Conservation (phyloP, 2,797 vertebrate species). For the Parambassis ranga region DNA sequence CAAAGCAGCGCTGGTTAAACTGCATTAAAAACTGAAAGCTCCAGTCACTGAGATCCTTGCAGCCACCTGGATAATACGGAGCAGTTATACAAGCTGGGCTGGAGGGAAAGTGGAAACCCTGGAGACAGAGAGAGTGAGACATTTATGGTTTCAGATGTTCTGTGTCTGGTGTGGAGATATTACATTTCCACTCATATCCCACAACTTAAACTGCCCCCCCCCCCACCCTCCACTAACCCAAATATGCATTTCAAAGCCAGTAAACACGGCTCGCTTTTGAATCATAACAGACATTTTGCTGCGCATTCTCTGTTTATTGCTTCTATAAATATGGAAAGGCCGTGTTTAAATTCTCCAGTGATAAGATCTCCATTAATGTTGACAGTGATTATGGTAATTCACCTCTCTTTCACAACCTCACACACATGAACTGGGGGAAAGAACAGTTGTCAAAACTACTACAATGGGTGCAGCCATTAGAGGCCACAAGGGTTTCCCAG, state of each 20-base stretch:
- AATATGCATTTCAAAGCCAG: conserved; percentile 71
- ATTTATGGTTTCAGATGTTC: conserved; percentile 80
- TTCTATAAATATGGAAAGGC: conserved; percentile 76
- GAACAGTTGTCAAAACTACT: conserved; percentile 62
- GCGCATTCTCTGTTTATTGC: conserved; percentile 65
- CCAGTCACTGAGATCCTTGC: background rate
- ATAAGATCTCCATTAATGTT: conserved; percentile 72
- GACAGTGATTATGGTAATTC: conserved; percentile 75
- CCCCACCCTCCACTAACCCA: conserved; percentile 69
- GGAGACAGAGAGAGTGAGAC: conserved; percentile 78
- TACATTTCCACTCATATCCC: conserved; percentile 69
- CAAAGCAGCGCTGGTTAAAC: too few relatives aligned
- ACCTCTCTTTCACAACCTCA: conserved; percentile 10
- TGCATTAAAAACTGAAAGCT: too few relatives aligned
- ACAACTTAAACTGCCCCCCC: conserved; percentile 51
- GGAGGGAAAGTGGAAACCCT: conserved; percentile 68
- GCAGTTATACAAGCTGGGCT: background rate
- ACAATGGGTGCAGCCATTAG: conserved; percentile 40
- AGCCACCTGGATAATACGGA: background rate
- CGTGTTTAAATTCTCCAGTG: conserved; percentile 74
- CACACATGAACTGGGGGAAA: conserved; percentile 17
- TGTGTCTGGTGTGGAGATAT: conserved; percentile 61
- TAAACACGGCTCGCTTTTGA: conserved; percentile 60
- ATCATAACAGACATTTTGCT: conserved; percentile 75
- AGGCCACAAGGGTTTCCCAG: conserved; percentile 48